Evolutionary conservation across 2,888 invertebrate genomes (phyloP).

Genomic region (Gnatocerus cornutus): DNA sequence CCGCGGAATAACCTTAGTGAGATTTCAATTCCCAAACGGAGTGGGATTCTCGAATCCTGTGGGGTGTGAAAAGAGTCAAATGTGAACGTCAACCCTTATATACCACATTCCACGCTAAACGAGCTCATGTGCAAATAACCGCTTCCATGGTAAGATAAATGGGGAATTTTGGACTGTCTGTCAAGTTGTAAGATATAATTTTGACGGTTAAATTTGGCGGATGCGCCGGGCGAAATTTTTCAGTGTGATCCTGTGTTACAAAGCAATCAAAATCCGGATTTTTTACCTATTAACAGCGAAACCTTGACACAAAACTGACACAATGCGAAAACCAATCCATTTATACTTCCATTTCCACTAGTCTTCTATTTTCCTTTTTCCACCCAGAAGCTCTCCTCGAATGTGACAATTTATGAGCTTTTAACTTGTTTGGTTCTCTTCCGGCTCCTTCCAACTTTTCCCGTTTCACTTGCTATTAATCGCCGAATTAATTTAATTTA

Average conservation of each 20-base stretch:
- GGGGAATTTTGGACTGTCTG: too few relatives aligned
- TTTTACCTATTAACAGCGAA: too few relatives aligned
- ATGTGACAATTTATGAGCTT: slow-evolving; percentile 27
- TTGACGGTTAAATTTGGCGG: too few relatives aligned
- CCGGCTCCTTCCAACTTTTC: slow-evolving; percentile 5
- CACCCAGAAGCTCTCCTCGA: neutral
- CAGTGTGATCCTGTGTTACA: too few relatives aligned
- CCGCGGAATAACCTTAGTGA: slow-evolving; percentile 51
- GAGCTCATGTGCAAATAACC: slow-evolving; percentile 31
- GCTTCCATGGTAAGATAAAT: too few relatives aligned
- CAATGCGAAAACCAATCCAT: too few relatives aligned
- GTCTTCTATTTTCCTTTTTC: neutral
- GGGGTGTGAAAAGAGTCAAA: slow-evolving; percentile 58
- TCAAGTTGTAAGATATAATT: too few relatives aligned
- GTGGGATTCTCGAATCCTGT: slow-evolving; percentile 53
- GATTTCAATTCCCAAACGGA: slow-evolving; percentile 49
- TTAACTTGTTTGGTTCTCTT: slow-evolving; percentile 20
- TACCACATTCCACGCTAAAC: slow-evolving; percentile 47
- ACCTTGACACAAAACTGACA: too few relatives aligned
- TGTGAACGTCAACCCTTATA: slow-evolving; percentile 56
- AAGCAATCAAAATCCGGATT: too few relatives aligned
- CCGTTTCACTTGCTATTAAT: slow-evolving; percentile 29
- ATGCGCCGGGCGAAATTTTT: too few relatives aligned
- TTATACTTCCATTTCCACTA: too few relatives aligned
- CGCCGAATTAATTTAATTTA: slow-evolving; percentile 32